Conservation (phyloP, 2,797 vertebrate species). For the Pangasius macronema region DNA sequence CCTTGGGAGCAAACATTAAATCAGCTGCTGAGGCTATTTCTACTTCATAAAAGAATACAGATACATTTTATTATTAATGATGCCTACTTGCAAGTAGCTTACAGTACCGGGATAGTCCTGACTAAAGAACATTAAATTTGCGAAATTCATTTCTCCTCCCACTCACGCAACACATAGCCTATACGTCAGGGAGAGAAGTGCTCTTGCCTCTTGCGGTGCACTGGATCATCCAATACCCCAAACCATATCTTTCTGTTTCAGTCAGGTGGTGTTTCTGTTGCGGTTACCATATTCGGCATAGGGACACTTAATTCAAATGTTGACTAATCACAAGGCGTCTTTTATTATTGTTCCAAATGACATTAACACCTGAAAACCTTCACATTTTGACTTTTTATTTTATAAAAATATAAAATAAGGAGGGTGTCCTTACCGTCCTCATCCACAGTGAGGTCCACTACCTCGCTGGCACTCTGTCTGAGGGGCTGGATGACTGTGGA, state of each 20-base stretch:
- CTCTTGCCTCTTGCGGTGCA: conserved; percentile 32
- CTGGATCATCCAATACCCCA: conserved; percentile 39
- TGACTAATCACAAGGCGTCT: background rate
- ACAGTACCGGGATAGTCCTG: conserved; percentile 28
- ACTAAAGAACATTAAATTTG: background rate
- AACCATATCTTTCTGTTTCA: background rate
- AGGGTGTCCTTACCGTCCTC: conserved; percentile 88
- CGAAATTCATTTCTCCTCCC: background rate
- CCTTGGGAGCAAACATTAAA: conserved; percentile 4
- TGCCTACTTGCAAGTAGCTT: conserved; percentile 22
- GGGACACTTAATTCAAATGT: background rate
- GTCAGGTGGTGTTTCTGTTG: background rate
- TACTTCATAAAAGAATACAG: conserved; percentile 51
- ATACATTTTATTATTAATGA: conserved; percentile 48
- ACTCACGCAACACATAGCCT: background rate
- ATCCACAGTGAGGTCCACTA: conserved; percentile 97
- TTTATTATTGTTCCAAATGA: background rate
- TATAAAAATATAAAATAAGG: background rate
- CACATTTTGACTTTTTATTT: background rate
- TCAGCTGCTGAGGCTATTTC: conserved; percentile 42
- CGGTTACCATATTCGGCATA: background rate
- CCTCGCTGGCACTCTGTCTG: conserved; percentile 91
- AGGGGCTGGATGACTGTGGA: conserved; percentile 98
- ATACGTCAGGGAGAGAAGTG: conserved; percentile 25
- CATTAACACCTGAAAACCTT: background rate